Conservation (phyloP, 2,797 vertebrate genomes). For the Aldrovandia affinis region DNA sequence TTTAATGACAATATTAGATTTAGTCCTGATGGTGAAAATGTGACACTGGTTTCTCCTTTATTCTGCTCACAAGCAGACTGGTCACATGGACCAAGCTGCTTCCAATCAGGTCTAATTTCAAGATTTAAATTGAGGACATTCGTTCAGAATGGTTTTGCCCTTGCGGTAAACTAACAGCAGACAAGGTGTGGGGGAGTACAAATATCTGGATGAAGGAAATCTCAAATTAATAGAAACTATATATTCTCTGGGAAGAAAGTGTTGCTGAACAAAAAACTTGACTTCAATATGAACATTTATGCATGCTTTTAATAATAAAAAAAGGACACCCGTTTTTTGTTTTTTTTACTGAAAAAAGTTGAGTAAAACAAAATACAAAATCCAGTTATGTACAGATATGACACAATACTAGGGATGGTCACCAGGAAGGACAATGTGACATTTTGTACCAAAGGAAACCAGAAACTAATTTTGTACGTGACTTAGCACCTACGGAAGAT, state of each 20-base stretch:
- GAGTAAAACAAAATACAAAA: conserved; percentile 43
- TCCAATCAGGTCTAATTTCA: conserved; percentile 32
- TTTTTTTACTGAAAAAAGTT: conserved; percentile 45
- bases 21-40: conserved; percentile 30
- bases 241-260: background rate
- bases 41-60: conserved; percentile 33
- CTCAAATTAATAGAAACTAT: background rate
- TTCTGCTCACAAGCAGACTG: background rate
- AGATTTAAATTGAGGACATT: conserved; percentile 7
- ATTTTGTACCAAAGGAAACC: background rate
- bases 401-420: background rate
- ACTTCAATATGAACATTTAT: background rate
- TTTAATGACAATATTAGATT: conserved; percentile 36
- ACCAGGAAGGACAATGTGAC: background rate
- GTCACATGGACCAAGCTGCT: conserved; percentile 41
- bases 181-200: no score
- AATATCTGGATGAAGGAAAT: background rate
- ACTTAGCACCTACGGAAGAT: background rate
- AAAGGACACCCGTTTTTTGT: background rate
- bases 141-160: background rate
- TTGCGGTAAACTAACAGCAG: no score
- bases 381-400: conserved; percentile 53
- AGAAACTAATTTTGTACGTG: background rate
- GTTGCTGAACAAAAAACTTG: background rate
- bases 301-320: background rate